These are phyloP conservation scores for Conger conger DNA, from an alignment of 2,113 vertebrate genomes.

Conservation along the genomic window DNA sequence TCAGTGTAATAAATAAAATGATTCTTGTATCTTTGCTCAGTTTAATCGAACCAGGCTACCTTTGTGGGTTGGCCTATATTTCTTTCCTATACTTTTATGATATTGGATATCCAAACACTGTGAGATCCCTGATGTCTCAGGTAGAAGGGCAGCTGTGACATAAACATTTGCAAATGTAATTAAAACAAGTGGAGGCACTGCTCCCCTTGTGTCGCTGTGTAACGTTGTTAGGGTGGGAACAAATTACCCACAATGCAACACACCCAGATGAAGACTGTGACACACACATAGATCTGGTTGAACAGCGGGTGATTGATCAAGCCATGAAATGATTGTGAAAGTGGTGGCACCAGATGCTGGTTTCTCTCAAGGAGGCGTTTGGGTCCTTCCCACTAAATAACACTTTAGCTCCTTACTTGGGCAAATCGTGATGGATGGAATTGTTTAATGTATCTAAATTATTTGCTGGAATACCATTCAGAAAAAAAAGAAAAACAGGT, in stretches of 20 bases:
- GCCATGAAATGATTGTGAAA: background rate
- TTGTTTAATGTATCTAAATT: background rate
- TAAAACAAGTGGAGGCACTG: background rate
- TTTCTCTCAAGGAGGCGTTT: background rate
- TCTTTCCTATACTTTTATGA: too few species aligned
- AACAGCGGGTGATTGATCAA: background rate
- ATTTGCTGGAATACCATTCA: background rate
- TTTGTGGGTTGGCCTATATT: background rate
- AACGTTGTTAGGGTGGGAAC: background rate
- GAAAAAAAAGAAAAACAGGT: background rate
- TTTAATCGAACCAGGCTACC: too few species aligned
- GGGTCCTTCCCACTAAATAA: background rate
- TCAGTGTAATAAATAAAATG: too few species aligned
- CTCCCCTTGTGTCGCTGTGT: background rate
- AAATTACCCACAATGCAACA: background rate
- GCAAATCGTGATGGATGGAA: background rate
- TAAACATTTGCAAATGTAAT: background rate
- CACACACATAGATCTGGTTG: background rate
- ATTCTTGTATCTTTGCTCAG: too few species aligned
- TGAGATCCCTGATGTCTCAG: background rate
- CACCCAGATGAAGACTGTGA: too few species aligned
- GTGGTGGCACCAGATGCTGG: background rate
- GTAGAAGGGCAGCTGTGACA: background rate
- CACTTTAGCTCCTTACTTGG: background rate
- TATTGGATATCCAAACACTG: background rate